Evolutionary conservation across 2,888 invertebrate genomes (phyloP).

Genomic region (Orthonychiurus folsomi): DNA sequence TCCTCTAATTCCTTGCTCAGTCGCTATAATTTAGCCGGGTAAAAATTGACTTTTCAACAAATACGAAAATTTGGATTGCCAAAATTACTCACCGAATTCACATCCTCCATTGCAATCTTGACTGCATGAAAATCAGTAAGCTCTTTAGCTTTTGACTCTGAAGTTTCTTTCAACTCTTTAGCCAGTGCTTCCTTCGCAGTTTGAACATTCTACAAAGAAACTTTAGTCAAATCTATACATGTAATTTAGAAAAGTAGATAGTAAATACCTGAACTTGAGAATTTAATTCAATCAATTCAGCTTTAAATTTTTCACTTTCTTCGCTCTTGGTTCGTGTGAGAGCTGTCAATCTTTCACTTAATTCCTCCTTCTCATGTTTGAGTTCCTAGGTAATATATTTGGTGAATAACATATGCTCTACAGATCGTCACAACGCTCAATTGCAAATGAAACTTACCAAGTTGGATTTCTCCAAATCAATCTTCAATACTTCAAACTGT

Average conservation of each 20-base stretch:
- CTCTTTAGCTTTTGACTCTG: conserved; percentile 23
- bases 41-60: not conserved
- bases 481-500: too few relatives aligned
- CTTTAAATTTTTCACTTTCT: not conserved
- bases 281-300: conserved; percentile 5
- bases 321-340: not conserved
- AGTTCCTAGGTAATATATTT: too few relatives aligned
- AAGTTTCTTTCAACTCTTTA: conserved; percentile 25
- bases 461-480: too few relatives aligned
- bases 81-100: conserved; percentile 25
- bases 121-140: conserved; percentile 18
- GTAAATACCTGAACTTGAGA: not conserved
- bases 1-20: not conserved
- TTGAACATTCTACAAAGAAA: conserved; percentile 26
- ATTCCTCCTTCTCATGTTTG: not conserved
- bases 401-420: not conserved
- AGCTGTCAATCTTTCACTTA: not conserved
- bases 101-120: conserved; percentile 26
- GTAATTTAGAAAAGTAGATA: not conserved
- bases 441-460: too few relatives aligned
- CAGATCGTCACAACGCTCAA: not conserved
- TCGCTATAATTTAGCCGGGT: too few relatives aligned
- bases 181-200: conserved; percentile 29
- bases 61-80: conserved; percentile 3
- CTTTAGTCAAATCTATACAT: not conserved